phyloP scores from a whole-genome alignment of 1,140 invertebrate species.

The Drosophila athabasca region DNA sequence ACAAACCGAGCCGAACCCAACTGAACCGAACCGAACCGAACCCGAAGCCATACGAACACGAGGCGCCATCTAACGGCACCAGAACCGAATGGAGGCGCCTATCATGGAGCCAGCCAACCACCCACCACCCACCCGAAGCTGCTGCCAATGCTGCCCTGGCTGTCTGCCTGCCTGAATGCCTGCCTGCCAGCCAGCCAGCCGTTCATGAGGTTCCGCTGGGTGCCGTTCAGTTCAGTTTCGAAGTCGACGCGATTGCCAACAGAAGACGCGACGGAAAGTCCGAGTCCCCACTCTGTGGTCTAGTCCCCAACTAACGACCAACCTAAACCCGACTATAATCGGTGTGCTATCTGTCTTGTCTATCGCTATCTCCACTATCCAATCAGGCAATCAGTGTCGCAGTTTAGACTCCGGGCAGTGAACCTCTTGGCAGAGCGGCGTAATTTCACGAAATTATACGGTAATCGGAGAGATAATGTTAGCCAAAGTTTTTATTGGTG shows the following conservation, averaged over 20 bases:
- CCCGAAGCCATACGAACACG: conserved; percentile 35
- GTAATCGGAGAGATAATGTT: too few species aligned
- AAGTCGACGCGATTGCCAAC: conserved; percentile 69
- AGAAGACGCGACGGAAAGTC: conserved; percentile 44
- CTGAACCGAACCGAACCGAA: background rate
- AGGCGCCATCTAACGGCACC: conserved; percentile 27
- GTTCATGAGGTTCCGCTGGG: conserved; percentile 44
- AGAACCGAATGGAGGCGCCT: conserved; percentile 11
- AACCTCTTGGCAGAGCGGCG: conserved; percentile 40
- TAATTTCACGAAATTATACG: conserved; percentile 3
- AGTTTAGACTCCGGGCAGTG: background rate
- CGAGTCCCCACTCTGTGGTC: conserved; percentile 21
- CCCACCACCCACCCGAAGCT: conserved; percentile 44
- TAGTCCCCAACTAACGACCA: conserved; percentile 50
- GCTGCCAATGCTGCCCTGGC: conserved; percentile 51
- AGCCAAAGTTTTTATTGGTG: too few species aligned
- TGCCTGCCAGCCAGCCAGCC: conserved; percentile 36
- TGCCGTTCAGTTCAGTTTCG: conserved; percentile 60
- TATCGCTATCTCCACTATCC: conserved; percentile 15
- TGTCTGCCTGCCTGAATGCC: background rate
- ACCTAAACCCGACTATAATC: conserved; percentile 20
- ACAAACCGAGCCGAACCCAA: conserved; percentile 4
- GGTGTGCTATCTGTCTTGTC: conserved; percentile 47
- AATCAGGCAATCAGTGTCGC: conserved; percentile 20
- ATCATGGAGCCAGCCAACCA: too few species aligned